phyloP scores from a whole-genome alignment of 2,113 vertebrate genomes.

The Guaruba guarouba region DNA sequence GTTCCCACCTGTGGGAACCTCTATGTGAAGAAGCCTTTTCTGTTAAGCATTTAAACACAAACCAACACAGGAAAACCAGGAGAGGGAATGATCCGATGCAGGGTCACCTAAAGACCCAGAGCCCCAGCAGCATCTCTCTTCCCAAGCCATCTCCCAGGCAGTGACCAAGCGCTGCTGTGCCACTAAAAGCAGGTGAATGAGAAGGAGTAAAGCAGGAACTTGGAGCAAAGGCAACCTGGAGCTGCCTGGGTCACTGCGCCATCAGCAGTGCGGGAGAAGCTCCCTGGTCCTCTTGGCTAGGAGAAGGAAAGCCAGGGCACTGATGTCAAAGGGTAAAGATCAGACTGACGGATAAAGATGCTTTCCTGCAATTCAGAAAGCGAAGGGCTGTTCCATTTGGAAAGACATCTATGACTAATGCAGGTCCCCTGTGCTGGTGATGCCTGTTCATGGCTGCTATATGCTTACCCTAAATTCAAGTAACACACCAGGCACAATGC shows the following conservation, averaged over 20 bases:
- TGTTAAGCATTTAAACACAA: neutral
- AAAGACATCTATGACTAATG: neutral
- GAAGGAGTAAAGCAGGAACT: neutral
- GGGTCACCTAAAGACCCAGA: neutral
- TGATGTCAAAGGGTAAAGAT: neutral
- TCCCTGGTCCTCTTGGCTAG: neutral
- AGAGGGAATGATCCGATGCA: neutral
- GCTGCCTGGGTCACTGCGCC: neutral
- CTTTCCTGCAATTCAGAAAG: neutral
- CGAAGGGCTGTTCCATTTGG: neutral
- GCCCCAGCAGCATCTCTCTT: neutral
- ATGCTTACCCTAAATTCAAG: neutral
- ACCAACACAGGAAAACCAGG: neutral
- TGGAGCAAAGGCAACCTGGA: fast-evolving
- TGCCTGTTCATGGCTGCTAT: fast-evolving
- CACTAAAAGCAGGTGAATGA: neutral
- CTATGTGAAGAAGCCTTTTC: fast-evolving
- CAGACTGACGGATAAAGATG: neutral
- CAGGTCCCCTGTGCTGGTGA: neutral
- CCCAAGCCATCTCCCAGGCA: neutral
- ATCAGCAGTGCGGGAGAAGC: neutral
- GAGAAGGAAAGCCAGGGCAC: neutral
- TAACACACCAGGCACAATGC: neutral
- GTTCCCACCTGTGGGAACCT: neutral
- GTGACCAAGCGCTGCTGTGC: fast-evolving